Evolutionary conservation across 2,113 vertebrate genomes (phyloP).

Genomic region (Apodemus speciosus): DNA sequence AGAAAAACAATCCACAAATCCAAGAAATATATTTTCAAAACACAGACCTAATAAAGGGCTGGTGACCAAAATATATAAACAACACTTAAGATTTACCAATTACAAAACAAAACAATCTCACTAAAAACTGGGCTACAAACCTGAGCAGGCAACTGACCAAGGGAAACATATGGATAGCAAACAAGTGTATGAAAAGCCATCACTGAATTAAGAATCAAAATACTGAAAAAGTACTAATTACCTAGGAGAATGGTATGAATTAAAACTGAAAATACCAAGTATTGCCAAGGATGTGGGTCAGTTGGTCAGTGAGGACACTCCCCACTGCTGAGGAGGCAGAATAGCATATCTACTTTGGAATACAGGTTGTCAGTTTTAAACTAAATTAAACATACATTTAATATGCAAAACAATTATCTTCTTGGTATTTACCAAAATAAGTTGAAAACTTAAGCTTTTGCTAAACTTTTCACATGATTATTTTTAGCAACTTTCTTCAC

Average conservation of each 20-base stretch:
- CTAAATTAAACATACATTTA: neutral
- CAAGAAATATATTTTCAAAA: neutral
- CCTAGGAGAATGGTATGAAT: neutral
- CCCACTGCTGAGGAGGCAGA: neutral
- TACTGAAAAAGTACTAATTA: neutral
- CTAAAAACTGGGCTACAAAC: neutral
- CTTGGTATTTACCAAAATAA: neutral
- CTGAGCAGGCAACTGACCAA: neutral
- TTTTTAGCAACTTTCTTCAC: neutral
- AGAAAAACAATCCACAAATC: neutral
- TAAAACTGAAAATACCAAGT: neutral
- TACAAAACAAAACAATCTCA: neutral
- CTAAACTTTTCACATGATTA: neutral
- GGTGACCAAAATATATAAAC: neutral
- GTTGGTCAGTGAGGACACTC: neutral
- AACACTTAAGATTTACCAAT: neutral
- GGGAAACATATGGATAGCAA: neutral
- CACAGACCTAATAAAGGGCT: neutral
- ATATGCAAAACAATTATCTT: neutral
- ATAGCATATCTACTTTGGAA: neutral
- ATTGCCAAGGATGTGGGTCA: neutral
- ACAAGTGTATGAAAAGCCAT: neutral
- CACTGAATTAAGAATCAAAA: neutral
- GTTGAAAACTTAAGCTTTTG: neutral
- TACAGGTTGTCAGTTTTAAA: neutral